Evolutionary conservation across 1,140 invertebrate species (phyloP), one percentile per base, ranked within the genome.

Genomic region (Polyergus mexicanus): DNA sequence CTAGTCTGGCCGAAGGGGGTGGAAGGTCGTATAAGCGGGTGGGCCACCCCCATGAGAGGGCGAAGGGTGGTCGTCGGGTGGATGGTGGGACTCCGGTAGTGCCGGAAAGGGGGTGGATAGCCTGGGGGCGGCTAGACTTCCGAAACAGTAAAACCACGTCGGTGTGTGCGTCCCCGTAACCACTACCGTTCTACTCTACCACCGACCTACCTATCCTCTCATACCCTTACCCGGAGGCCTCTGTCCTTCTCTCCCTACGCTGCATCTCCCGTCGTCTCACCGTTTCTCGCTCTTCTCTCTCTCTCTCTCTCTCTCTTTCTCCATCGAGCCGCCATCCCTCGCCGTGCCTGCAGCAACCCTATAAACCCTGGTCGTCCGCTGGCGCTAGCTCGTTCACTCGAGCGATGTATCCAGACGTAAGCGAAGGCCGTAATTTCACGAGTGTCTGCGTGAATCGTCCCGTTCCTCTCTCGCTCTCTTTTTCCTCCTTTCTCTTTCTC

Each of bases 141-240:
- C 91, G 93, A 94, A 93, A 94, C 92, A 93, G 92, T 94, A 93
- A 93, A 93, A 94, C 90, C 91, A 84, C 86, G 88, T 88, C 84
- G 86, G 87, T 92, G 89, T 92, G 91, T 92, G 90, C 89, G 87
- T 91, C 86, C 87, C 72, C 86, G 87, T 89, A 91, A 91, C 88
- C 86, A 91, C 88, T 84, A 88, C 85, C 87, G 80, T 88, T 84
- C 89, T 77, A 32, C 32, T 32, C 32, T 32, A 32, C 84, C 84
- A 71, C 87, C 89, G 69, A 90, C 89, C 89, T 65, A 90, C 89
- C 89, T 65, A 56, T 76, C 71, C 87, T 77, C 78, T 77, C 84
- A 56, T 84, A 76, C 77, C 74, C 68, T 69, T 87, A 85, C 78
- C 16, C 90, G 22, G 41, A 84, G 80, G 44, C 77, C 65, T 69